Evolutionary conservation across 2,888 invertebrate genomes (phyloP), one percentile per base, ranked within the genome.

Genomic region (Formica aserva): DNA sequence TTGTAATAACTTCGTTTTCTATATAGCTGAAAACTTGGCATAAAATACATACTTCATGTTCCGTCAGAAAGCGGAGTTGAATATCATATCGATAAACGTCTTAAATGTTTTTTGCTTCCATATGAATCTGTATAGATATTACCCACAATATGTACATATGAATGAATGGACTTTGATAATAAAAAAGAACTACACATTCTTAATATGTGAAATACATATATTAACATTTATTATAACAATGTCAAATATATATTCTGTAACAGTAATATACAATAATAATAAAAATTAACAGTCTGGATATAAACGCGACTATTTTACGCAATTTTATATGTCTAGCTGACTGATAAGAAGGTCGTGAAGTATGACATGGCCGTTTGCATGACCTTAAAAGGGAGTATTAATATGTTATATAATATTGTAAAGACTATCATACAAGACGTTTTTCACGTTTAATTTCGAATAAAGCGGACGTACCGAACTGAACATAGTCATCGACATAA

Each of bases 311-410:
- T 48, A 52, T 52, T 52, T 52, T n/a, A n/a, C 41, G 4, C n/a
- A 52, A 52, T 6, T 18, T 52, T 52, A 18, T 45, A 15, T 52
- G 8, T 52, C 48, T 52, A 52, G 2, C n/a, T 52, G n/a, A 52
- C 48, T 52, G 48, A 52, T 52, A 52, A 52, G 8, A 77, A 26
- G 3, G 55, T n/a, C 0, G 38, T 77, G 5, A 77, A 77, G 9
- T 77, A 77, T n/a, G 77, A 77, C 35, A 67, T 67, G 1, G 77
- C 67, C 13, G 67, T 67, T 67, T 77, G 67, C 26, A 41, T 77
- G 5, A 77, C 67, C 77, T 77, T 67, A 77, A 77, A 77, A 67
- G n/a, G 15, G 22, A 38, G 29, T 5, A 8, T 66, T 3, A 38
- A 13, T 9, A 26, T 13, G 2, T 77, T 38, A 29, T 22, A 65